Percentiles rank a stretch among this genome's conserved stretches.
Evolutionary conservation across 2,888 invertebrate species (phyloP).

Genomic region (Sisyra terminalis): DNA sequence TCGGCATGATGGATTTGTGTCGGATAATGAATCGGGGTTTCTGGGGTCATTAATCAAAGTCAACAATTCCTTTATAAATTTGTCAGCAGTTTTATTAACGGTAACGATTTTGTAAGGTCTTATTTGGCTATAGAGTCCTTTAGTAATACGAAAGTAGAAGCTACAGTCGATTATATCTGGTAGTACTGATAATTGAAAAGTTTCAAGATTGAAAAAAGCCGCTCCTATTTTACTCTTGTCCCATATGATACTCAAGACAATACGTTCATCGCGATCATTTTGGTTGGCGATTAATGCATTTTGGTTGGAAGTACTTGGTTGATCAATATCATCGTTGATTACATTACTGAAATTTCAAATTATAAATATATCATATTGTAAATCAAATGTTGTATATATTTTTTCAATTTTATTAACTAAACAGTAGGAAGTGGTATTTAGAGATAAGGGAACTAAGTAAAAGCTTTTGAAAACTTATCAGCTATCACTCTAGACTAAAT

Average conservation of each 20-base stretch:
- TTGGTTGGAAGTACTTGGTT: not conserved
- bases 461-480: no score
- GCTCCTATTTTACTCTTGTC: conserved; percentile 51
- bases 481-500: no score
- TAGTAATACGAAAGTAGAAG: conserved; percentile 42
- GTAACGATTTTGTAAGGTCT: conserved; percentile 37
- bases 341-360: no score
- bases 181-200: conserved; percentile 48
- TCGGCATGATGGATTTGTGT: conserved; percentile 3
- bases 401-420: no score
- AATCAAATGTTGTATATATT: no score
- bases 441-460: no score
- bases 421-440: no score
- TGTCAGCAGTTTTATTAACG: conserved; percentile 33
- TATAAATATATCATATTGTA: no score
- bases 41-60: conserved; percentile 1
- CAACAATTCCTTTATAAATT: conserved; percentile 26
- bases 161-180: conserved; percentile 49
- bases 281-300: not conserved
- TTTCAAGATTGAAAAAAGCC: conserved; percentile 49
- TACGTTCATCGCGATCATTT: no score
- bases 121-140: conserved; percentile 39
- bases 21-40: not conserved
- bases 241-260: conserved; percentile 46
- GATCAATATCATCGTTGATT: not conserved